Evolutionary conservation across 2,797 vertebrate genomes (phyloP).

Genomic region (Meriones psammophilus): DNA sequence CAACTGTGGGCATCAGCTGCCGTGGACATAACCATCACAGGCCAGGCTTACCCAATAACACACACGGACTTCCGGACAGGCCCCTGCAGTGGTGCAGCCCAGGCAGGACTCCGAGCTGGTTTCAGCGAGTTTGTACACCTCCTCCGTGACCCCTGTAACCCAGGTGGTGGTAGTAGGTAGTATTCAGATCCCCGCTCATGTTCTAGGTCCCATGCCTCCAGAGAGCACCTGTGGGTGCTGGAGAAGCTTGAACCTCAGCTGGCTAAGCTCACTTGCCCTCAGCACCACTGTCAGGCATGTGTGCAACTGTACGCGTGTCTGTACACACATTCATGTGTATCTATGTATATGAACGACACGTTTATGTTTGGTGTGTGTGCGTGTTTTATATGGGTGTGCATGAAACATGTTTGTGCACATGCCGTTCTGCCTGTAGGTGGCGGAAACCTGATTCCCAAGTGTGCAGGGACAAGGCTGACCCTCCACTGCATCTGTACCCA

Average conservation of each 20-base stretch:
- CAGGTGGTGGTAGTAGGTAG: fast-evolving
- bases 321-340: background rate
- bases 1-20: background rate
- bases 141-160: background rate
- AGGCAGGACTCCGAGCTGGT: background rate
- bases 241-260: background rate
- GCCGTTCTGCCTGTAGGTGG: background rate
- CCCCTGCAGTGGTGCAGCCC: background rate
- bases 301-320: background rate
- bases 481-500: too few species aligned
- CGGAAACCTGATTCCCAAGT: background rate
- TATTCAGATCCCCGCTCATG: background rate
- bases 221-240: background rate
- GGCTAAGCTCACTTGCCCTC: background rate
- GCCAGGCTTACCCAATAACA: background rate
- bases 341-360: fast-evolving
- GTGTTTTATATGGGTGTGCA: background rate
- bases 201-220: background rate
- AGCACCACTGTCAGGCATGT: too few species aligned
- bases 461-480: too few species aligned
- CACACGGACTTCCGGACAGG: fast-evolving
- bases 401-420: background rate
- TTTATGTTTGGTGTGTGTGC: background rate
- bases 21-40: fast-evolving
- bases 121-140: background rate